phyloP scores from a whole-genome alignment of 2,797 vertebrate genomes.

The Clarias fuscus region DNA sequence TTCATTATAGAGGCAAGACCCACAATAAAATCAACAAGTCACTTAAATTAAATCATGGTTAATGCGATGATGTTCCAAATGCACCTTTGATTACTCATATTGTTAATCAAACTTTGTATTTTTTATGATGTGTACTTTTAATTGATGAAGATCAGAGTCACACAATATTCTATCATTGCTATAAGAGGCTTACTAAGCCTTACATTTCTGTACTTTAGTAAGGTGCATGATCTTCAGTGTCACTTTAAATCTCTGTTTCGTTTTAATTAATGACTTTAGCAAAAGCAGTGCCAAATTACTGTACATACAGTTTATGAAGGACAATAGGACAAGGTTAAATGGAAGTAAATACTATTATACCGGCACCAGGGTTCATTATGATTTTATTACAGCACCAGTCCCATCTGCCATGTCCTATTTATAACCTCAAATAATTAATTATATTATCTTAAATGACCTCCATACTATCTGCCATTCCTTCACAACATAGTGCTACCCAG shows the following conservation, averaged over 20 bases:
- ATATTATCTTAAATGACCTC: conserved; percentile 3
- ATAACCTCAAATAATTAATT: conserved; percentile 39
- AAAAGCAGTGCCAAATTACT: neutral
- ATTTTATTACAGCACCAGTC: conserved; percentile 33
- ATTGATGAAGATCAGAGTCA: neutral
- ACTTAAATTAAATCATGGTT: neutral
- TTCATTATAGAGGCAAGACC: neutral
- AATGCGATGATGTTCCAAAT: conserved; percentile 22
- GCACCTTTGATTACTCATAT: neutral
- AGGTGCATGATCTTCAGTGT: neutral
- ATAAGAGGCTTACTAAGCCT: neutral
- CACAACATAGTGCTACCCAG: neutral
- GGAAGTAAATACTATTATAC: conserved; percentile 29
- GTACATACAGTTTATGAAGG: neutral
- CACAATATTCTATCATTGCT: neutral
- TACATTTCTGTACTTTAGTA: neutral
- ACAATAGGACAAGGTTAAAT: neutral
- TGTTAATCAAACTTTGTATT: neutral
- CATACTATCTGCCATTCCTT: neutral
- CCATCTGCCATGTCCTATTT: conserved; percentile 34
- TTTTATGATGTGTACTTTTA: neutral
- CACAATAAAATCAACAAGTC: neutral
- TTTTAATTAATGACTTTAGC: neutral
- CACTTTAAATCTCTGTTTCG: neutral
- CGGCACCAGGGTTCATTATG: conserved; percentile 26